These are phyloP conservation scores for Xenopus laevis DNA, from an alignment of 2,113 vertebrate genomes.

Conservation along the genomic window DNA sequence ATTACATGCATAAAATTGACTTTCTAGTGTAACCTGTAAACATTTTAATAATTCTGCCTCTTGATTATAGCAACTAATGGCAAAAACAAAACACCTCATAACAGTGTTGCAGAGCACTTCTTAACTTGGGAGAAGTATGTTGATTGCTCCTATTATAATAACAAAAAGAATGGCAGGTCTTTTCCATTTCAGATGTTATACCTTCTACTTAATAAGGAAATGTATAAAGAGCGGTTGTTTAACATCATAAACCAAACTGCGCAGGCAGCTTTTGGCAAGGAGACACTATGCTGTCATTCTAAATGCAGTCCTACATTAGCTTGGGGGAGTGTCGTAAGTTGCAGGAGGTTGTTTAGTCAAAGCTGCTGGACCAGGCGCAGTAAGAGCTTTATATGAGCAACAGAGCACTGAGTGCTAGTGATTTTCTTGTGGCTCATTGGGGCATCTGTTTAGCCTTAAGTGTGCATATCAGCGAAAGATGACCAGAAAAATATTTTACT, in stretches of 20 bases:
- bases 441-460: not conserved
- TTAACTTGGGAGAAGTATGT: constrained; percentile 23
- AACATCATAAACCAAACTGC: not conserved
- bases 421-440: not conserved
- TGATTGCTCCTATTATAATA: not conserved
- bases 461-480: not conserved
- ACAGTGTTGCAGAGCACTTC: not conserved
- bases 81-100: not conserved
- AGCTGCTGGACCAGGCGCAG: not conserved
- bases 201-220: constrained; percentile 11
- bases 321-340: constrained; percentile 1
- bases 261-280: not conserved
- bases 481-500: not conserved
- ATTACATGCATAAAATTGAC: no score
- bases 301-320: not conserved
- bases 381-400: not conserved
- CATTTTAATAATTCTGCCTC: no score
- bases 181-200: constrained; percentile 1
- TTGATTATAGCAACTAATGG: not conserved
- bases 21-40: no score
- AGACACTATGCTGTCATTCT: constrained; percentile 1
- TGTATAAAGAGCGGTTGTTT: not conserved
- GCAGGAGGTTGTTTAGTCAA: not conserved
- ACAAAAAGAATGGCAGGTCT: constrained; percentile 11
- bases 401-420: not conserved